Base-by-base conservation (phyloP, 2,113 vertebrate species). In the Nicator chloris region DNA sequence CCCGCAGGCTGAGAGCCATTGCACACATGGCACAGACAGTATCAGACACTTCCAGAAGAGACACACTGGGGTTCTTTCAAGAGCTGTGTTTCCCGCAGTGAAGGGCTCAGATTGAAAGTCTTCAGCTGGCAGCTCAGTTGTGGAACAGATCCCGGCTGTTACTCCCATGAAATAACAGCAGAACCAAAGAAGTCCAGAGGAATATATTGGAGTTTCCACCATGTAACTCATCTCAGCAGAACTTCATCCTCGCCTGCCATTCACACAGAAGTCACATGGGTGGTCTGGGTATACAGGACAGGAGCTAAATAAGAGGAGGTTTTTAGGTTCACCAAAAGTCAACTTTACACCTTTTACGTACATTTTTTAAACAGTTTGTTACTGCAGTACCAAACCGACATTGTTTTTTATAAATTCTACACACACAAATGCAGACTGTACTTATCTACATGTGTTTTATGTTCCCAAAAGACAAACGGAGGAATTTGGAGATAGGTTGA, bases 1-100 rank as follows among this genome's bases (percentile, higher is more conserved):
- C 90, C 95, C 94, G 17, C 96, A 96, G 92, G 85, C 92, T 75
- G 80, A 94, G 90, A 86, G 82, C 80, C 87, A 49, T 9, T 75
- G 88, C 75, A 92, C 85, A 90, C 92, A 94, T 64, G 88, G 93
- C 94, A 88, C 90, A 78, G 85, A 31, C 88, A 78, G 15, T 20
- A 75, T 86, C 92, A 88, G 57, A 35, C 72, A 27, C 80, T 93
- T 94, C 90, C 95, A 95, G 76, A 66, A 85, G n/a, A 45, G 75
- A 54, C 82, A 93, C 90, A 95, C 63, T 85, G 71, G 35, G 51
- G 4, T 19, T 83, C 94, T 96, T 95, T 95, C 56, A 91, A 78
- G 89, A 82, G 60, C 54, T 49, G 19, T 6, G 6, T 60, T 88
- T 95, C 87, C 68, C 42, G 51, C 51, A 81, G 37, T 78, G 61